phyloP scores from a whole-genome alignment of 2,797 vertebrate species.

The Hippopotamyrus pictus region DNA sequence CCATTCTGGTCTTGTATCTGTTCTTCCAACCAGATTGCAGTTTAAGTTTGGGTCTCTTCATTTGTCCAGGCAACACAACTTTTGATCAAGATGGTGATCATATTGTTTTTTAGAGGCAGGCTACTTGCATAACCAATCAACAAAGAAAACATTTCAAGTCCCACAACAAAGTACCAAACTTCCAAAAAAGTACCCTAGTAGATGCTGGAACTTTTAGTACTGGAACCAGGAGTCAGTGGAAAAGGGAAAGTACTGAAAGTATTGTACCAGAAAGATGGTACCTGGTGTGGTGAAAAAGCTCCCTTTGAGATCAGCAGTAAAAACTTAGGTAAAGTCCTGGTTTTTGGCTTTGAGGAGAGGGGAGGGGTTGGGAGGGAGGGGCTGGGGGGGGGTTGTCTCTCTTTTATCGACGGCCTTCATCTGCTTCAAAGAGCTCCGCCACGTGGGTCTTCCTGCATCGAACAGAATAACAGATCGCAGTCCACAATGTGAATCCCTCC shows the following conservation, averaged over 20 bases:
- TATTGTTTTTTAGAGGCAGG: neutral
- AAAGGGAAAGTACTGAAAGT: neutral
- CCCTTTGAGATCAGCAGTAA: neutral
- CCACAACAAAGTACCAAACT: neutral
- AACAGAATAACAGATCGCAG: neutral
- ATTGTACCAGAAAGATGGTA: neutral
- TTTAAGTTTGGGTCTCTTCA: neutral
- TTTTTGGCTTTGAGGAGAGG: neutral
- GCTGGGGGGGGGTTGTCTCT: neutral
- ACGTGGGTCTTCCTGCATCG: neutral
- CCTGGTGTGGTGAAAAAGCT: neutral
- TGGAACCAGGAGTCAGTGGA: neutral
- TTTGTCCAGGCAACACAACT: neutral
- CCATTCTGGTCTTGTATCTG: neutral
- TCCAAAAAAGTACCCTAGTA: neutral
- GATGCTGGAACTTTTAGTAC: neutral
- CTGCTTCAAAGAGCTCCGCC: neutral
- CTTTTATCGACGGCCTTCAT: neutral
- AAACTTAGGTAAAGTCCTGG: neutral
- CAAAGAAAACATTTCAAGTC: neutral
- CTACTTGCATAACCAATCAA: neutral
- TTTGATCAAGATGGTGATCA: neutral
- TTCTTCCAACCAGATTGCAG: neutral
- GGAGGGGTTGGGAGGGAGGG: neutral
- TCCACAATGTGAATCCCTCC: neutral